Evolutionary conservation across 2,888 invertebrate genomes (phyloP).

Genomic region (Hirtodrosophila cameraria): DNA sequence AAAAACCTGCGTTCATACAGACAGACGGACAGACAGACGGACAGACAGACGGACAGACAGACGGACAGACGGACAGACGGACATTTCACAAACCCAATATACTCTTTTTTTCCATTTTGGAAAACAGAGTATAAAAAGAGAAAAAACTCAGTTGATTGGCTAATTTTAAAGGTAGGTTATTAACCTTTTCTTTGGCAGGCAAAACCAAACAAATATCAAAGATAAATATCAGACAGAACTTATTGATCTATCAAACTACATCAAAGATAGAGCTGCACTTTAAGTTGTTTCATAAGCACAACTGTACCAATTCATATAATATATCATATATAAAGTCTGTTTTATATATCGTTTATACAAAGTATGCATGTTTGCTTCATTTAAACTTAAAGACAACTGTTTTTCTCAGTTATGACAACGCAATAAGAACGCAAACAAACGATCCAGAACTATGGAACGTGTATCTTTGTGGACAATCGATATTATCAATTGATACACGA

Average conservation of each 20-base stretch:
- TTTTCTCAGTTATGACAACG: slow-evolving; percentile 36
- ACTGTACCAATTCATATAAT: background rate
- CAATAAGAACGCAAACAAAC: slow-evolving; percentile 15
- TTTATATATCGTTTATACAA: slow-evolving; percentile 1
- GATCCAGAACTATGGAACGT: slow-evolving; percentile 20
- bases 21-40: no score
- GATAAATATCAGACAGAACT: slow-evolving; percentile 25
- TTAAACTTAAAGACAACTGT: slow-evolving; percentile 29
- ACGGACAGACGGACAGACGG: no score
- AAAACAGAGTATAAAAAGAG: no score
- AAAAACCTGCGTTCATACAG: no score
- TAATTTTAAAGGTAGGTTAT: slow-evolving; percentile 49
- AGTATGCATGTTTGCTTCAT: slow-evolving; percentile 33
- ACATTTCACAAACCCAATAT: no score
- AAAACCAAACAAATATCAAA: slow-evolving; percentile 12
- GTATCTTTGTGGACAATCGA: slow-evolving; percentile 31
- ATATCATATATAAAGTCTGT: background rate
- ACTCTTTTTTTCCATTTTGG: no score
- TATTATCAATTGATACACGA: slow-evolving; percentile 42
- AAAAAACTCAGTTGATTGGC: slow-evolving; percentile 34
- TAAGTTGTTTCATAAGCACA: slow-evolving; percentile 34
- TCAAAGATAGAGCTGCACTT: background rate
- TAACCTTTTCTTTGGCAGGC: slow-evolving; percentile 27
- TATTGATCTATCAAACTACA: slow-evolving; percentile 14
- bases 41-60: no score